These are phyloP conservation scores for Girardinichthys multiradiatus DNA, from an alignment of 2,113 vertebrate genomes.

Conservation along the genomic window DNA sequence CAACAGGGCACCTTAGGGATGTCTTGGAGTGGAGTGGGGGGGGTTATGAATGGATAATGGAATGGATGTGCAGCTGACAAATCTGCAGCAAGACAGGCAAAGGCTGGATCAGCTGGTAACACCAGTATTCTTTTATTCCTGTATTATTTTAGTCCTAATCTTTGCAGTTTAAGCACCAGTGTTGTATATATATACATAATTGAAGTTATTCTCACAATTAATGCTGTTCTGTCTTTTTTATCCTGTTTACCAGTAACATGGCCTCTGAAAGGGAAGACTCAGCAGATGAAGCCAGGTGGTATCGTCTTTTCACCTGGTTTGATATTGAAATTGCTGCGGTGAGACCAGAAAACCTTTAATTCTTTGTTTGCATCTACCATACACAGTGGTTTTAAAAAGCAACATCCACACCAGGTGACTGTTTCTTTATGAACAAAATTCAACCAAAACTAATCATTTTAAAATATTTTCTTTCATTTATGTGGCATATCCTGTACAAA, in stretches of 20 bases:
- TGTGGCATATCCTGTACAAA: background rate
- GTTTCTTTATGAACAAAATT: background rate
- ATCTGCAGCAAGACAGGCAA: too few species aligned
- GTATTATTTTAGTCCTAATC: background rate
- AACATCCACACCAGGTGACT: too few species aligned
- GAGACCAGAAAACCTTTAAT: slow-evolving; percentile 31
- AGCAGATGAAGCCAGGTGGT: slow-evolving; percentile 21
- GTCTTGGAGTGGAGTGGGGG: too few species aligned
- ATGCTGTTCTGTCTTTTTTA: too few species aligned
- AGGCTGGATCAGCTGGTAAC: too few species aligned
- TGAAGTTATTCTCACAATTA: background rate
- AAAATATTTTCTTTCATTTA: background rate
- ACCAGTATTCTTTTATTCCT: background rate
- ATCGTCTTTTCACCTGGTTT: slow-evolving; percentile 52
- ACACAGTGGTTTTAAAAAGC: too few species aligned
- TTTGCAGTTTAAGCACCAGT: background rate
- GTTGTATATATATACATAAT: background rate
- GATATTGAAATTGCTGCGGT: slow-evolving; percentile 75
- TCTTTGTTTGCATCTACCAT: background rate
- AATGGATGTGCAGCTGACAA: too few species aligned
- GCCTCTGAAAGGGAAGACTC: slow-evolving; percentile 23
- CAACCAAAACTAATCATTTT: background rate
- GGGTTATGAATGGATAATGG: too few species aligned
- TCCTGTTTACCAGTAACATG: slow-evolving; percentile 47
- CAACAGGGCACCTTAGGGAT: too few species aligned